phyloP scores from a whole-genome alignment of 1,140 invertebrate genomes.

The Eurytemora carolleeae region DNA sequence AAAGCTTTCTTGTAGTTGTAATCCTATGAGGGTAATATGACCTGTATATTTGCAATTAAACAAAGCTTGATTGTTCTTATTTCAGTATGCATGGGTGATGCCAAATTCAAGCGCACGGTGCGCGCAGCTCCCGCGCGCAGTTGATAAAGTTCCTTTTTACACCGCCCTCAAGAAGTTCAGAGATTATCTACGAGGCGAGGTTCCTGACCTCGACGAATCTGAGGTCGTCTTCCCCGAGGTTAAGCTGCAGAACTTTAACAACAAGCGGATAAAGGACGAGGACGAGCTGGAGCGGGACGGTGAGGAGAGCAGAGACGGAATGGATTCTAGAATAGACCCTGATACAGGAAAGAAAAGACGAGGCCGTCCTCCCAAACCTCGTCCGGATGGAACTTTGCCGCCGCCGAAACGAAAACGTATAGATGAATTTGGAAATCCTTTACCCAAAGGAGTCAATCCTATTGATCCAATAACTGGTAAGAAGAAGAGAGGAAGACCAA shows the following conservation, averaged over 20 bases:
- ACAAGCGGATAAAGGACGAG: slow-evolving; percentile 16
- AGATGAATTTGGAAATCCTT: slow-evolving; percentile 5
- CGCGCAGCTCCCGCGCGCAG: slow-evolving; percentile 76
- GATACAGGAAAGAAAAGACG: slow-evolving; percentile 51
- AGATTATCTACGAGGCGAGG: slow-evolving; percentile 77
- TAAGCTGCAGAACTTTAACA: slow-evolving; percentile 21
- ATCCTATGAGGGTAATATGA: too few relatives aligned
- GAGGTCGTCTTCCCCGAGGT: slow-evolving; percentile 59
- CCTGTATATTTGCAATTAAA: too few relatives aligned
- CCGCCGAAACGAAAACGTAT: slow-evolving; percentile 18
- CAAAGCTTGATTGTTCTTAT: slow-evolving; percentile 22
- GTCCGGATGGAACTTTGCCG: slow-evolving; percentile 33
- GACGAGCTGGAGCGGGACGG: not conserved
- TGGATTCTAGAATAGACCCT: slow-evolving; percentile 14
- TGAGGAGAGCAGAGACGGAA: slow-evolving; percentile 8
- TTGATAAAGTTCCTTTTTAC: slow-evolving; percentile 94
- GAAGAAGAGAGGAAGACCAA: slow-evolving; percentile 58
- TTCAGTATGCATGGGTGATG: slow-evolving; percentile 93
- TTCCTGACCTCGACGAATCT: slow-evolving; percentile 55
- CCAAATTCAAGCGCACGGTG: slow-evolving; percentile 88
- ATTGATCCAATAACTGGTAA: slow-evolving; percentile 33
- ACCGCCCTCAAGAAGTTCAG: slow-evolving; percentile 78
- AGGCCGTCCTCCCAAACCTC: slow-evolving; percentile 62
- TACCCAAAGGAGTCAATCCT: slow-evolving; percentile 11
- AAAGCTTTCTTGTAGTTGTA: too few relatives aligned